Base-by-base conservation (phyloP, 2,113 vertebrate genomes). In the Cryptotis parvus region DNA sequence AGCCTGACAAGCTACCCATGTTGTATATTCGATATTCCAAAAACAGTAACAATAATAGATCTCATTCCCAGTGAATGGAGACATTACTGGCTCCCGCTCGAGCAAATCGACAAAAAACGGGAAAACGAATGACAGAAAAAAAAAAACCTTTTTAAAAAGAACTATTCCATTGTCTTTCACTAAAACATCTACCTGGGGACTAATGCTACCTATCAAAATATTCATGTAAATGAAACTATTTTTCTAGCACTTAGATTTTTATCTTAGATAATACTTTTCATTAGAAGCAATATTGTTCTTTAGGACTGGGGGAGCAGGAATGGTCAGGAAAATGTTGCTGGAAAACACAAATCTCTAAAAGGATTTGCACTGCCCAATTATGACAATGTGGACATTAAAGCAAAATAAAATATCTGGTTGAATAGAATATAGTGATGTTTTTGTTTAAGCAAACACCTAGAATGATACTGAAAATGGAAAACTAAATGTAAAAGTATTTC, bases 261-360 rank as follows among this genome's bases (percentile, higher is more conserved):
- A 74, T 91, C 35, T 75, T 76, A 92, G 45, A 83, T 58, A 61
- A 16, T 69, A 65, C 27, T 45, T 94, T 86, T 78, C 41, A 43
- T 69, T 85, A 69, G 12, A 58, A 91, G 58, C 4, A 76, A 41
- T 29, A 16, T 43, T 73, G 7, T 79, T 80, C 7, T 86, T 68
- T 52, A 2, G 0, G 24, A 58, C 20, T 12, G 66, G 26, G 29
- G 10, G 66, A 75, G 75, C 69, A 81, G 81, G 5, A 87, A 37
- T 16, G 7, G 6, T 27, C 39, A 84, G 29, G 29, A 81, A 79
- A 55, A 87, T 74, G 0, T n/a, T 91, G 22, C 3, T 37, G 81
- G 27, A 89, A 93, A 92, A 80, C 10, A 39, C 3, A 11, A 37
- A 16, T 6, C 2, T 52, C 35, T 89, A 43, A 49, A 68, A 35